These are phyloP conservation scores for Cheilosia pagana DNA, from an alignment of 2,888 invertebrate genomes.

Conservation along the genomic window DNA sequence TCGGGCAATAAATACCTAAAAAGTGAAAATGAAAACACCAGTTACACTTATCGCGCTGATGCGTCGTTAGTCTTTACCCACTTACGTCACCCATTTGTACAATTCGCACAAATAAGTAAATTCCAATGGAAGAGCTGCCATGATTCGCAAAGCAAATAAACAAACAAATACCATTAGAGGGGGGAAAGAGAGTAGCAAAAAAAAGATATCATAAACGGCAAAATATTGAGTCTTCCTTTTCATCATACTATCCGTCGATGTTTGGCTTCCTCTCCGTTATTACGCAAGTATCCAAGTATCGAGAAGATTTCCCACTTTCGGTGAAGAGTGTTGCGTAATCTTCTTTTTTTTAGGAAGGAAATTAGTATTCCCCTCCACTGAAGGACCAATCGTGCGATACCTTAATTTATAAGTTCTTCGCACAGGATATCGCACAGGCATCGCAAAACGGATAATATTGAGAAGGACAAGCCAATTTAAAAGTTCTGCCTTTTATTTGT, in stretches of 20 bases:
- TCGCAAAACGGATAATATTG: conserved; percentile 30
- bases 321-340: conserved; percentile 25
- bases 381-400: conserved; percentile 50
- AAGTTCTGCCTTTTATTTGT: background rate
- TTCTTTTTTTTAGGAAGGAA: conserved; percentile 25
- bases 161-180: conserved; percentile 32
- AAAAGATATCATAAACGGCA: conserved; percentile 46
- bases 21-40: conserved; percentile 34
- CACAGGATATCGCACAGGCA: conserved; percentile 28
- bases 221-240: conserved; percentile 51
- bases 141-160: conserved; percentile 43
- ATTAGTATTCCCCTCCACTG: conserved; percentile 45
- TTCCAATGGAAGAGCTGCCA: conserved; percentile 26
- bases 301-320: conserved; percentile 20
- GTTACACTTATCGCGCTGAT: conserved; percentile 13
- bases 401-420: conserved; percentile 41
- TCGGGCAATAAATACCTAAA: background rate
- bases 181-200: background rate
- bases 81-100: conserved; percentile 34
- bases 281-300: conserved; percentile 28
- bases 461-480: conserved; percentile 24
- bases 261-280: background rate
- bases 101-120: conserved; percentile 33
- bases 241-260: conserved; percentile 1
- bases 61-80: background rate